Percentiles rank a stretch among this genome's conserved stretches.
phyloP scores from a whole-genome alignment of 2,888 invertebrate genomes.

The Heliconius charithonia region DNA sequence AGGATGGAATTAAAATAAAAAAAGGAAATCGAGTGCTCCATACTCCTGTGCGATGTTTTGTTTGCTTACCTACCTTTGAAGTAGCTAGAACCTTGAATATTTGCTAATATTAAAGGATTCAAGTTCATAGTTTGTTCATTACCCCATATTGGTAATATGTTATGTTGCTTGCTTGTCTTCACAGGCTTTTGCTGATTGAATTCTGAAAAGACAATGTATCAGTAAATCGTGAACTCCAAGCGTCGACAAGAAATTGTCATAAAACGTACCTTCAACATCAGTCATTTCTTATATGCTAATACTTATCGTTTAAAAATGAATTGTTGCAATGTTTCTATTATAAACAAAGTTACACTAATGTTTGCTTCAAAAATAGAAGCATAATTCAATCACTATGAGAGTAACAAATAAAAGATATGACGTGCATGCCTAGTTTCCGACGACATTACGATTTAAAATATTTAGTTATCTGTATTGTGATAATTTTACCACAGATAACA shows the following conservation, averaged over 20 bases:
- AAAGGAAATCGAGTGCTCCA: constrained; percentile 55
- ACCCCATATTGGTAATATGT: constrained; percentile 95
- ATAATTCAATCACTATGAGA: constrained; percentile 39
- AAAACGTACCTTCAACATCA: constrained; percentile 73
- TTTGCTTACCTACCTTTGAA: constrained; percentile 93
- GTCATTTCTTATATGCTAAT: constrained; percentile 65
- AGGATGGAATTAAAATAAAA: constrained; percentile 37
- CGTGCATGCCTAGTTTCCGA: constrained; percentile 32
- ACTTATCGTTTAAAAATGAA: constrained; percentile 59
- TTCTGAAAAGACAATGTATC: constrained; percentile 65
- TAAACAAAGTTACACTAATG: constrained; percentile 4
- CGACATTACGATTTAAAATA: background rate
- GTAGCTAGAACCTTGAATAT: constrained; percentile 98
- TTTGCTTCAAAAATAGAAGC: constrained; percentile 42
- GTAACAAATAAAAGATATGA: constrained; percentile 38
- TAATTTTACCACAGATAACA: constrained; percentile 1
- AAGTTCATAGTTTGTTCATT: constrained; percentile 99
- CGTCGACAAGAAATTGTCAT: constrained; percentile 50
- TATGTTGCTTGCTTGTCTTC: constrained; percentile 91
- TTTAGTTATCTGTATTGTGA: constrained; percentile 1
- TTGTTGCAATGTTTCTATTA: constrained; percentile 3
- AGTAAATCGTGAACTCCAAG: constrained; percentile 44
- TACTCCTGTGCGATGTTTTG: constrained; percentile 76
- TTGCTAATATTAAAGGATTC: constrained; percentile 98
- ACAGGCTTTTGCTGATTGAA: constrained; percentile 80